Evolutionary conservation across 2,113 vertebrate genomes (phyloP).

Genomic region (Formicarius rufipectus): DNA sequence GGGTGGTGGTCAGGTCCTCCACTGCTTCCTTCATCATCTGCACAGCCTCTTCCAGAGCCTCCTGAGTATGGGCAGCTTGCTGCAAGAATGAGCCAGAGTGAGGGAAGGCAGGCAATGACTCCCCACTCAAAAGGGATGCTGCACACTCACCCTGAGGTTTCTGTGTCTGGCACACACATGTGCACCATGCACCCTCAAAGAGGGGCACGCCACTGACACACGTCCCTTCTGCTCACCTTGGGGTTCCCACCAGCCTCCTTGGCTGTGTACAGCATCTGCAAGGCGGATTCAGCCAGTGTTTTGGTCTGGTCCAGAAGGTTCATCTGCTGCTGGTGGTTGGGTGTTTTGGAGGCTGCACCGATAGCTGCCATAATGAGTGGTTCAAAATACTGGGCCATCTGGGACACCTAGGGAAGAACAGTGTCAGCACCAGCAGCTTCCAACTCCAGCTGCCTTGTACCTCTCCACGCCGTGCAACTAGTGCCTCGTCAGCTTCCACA

Average conservation of each 20-base stretch:
- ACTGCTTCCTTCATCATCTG: slow-evolving; percentile 99
- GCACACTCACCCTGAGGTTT: background rate
- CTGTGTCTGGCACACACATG: rapidly evolving
- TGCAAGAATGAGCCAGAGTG: background rate
- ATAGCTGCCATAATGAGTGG: slow-evolving; percentile 91
- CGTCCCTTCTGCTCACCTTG: slow-evolving; percentile 77
- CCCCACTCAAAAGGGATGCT: rapidly evolving
- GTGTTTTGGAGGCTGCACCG: slow-evolving; percentile 90
- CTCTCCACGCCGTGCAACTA: rapidly evolving
- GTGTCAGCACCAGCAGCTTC: background rate
- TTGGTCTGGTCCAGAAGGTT: slow-evolving; percentile 97
- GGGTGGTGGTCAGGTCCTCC: slow-evolving; percentile 89
- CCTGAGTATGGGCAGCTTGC: slow-evolving; percentile 93
- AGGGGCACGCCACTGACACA: rapidly evolving
- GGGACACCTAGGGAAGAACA: slow-evolving; percentile 84
- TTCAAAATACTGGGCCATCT: slow-evolving; percentile 98
- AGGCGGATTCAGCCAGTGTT: slow-evolving; percentile 90
- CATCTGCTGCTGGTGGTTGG: slow-evolving; percentile 98
- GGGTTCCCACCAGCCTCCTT: slow-evolving; percentile 98
- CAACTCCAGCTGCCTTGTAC: background rate
- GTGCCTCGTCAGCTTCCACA: rapidly evolving
- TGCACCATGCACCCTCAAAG: background rate
- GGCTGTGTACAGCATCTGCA: slow-evolving; percentile 96
- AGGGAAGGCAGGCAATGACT: rapidly evolving
- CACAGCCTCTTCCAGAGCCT: slow-evolving; percentile 92